Base-by-base conservation (phyloP, 2,797 vertebrate genomes). In the Sebastes matsubarae region DNA sequence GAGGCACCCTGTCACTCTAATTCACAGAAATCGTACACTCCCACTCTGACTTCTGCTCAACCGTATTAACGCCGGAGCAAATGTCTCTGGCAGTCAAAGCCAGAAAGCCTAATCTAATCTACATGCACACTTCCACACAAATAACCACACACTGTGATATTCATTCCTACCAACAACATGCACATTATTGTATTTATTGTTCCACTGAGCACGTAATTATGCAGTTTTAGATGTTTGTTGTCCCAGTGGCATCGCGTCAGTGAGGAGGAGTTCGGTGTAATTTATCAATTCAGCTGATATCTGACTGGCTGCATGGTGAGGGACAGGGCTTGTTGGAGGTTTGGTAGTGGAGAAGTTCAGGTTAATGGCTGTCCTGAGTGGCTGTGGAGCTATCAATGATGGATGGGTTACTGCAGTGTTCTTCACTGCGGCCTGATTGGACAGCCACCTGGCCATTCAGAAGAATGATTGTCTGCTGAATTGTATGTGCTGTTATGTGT, bases 1-100 rank as follows among this genome's bases (percentile, higher is more conserved):
- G 91, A 92, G 80, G 83, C 90, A 69, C 68, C 34, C 78, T 92
- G 94, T 93, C 94, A 93, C 92, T 94, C 91, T 87, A 87, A 89
- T 91, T 91, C 87, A 90, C 83, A 92, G 86, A 88, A 91, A 86
- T 80, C 2, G 10, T 70, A 80, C 77, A 64, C 78, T 85, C 87
- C 69, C 84, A 75, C 87, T 89, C 78, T 75, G 81, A 89, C 86
- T 88, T 83, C 89, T 93, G 90, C 90, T 93, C 84, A 75, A 75
- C 80, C 80, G 18, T 76, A 83, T 93, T 88, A 90, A 89, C 54
- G 65, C 81, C 8, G 59, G 70, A 85, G 77, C 81, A 91, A 87
- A 90, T 73, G 79, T 88, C 72, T 80, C 75, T 61, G 74, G 84
- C 86, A 88, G 74, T 88, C 85, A 82, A 88, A 88, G 55, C 76